Evolutionary conservation across 2,113 vertebrate species (phyloP), one percentile per base, ranked within the genome.

Genomic region (Mugil cephalus): DNA sequence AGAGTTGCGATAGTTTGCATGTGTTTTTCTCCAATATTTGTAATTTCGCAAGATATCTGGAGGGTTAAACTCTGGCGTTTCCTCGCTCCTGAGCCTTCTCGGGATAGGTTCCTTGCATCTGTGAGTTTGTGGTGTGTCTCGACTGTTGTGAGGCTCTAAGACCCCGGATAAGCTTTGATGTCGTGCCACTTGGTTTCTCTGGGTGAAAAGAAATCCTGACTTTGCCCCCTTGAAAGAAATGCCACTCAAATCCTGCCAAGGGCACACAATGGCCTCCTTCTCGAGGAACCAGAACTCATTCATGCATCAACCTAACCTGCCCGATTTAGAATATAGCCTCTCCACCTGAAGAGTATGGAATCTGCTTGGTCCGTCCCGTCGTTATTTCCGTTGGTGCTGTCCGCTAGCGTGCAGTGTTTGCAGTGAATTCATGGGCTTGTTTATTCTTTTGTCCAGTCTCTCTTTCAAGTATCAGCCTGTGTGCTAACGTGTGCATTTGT

Each of bases 121-220:
- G 56, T 63, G 62, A 70, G 66, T 75, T 65, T 79, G 75, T 70
- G 53, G 30, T 6, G 19, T 79, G 74, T 67, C 76, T 77, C 74
- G 68, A 71, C 56, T 80, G 72, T 65, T 80, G 59, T 62, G 62
- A 69, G 82, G 61, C 71, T 74, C 40, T 83, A 85, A 91, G 79
- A 86, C 87, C 62, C 63, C 64, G 74, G 80, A 85, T 53, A 71
- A 77, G 81, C 90, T 93, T 91, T 92, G 91, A 91, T 88, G 89
- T 86, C 67, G 79, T 91, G 89, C 84, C 87, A 91, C 85, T 92
- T 90, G 86, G 82, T 89, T 93, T 91, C 77, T 83, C 74, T 63
- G 79, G 59, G 79, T 89, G 81, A 91, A 92, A 87, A 89, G 83
- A 83, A 85, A 82, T 77, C 66, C 76, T 71, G 53, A 82, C 79